Conservation (phyloP, 2,797 vertebrate genomes). For the Rhinoraja longicauda region DNA sequence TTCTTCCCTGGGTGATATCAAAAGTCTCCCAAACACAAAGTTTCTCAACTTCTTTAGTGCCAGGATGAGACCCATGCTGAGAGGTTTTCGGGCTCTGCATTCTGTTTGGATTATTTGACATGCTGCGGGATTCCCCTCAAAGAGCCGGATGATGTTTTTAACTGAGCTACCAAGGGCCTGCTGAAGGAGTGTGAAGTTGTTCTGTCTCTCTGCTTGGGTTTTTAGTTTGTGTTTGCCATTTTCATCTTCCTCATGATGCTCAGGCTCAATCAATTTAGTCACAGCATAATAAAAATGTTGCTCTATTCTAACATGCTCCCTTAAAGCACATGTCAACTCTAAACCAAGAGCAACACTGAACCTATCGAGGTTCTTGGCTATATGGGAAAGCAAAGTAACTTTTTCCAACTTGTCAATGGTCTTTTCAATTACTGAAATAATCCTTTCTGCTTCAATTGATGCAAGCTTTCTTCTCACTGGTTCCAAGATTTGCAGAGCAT, state of each 20-base stretch:
- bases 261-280: conserved; percentile 33
- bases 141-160: conserved; percentile 58
- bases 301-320: conserved; percentile 52
- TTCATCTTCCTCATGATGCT: conserved; percentile 26
- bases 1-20: conserved; percentile 58
- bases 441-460: conserved; percentile 58
- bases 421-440: conserved; percentile 65
- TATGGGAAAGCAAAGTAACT: conserved; percentile 54
- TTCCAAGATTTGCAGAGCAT: conserved; percentile 44
- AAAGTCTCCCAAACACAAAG: conserved; percentile 59
- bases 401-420: conserved; percentile 63
- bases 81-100: neutral
- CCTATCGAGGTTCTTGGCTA: conserved; percentile 41
- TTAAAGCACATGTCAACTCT: conserved; percentile 48
- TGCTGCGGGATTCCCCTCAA: conserved; percentile 48
- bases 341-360: conserved; percentile 45
- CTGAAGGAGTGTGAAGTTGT: conserved; percentile 41
- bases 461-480: conserved; percentile 50
- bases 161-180: conserved; percentile 57
- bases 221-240: neutral
- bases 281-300: conserved; percentile 46
- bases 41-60: conserved; percentile 58
- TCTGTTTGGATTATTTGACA: conserved; percentile 46
- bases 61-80: conserved; percentile 49
- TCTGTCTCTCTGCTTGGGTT: neutral